Evolutionary conservation across 2,888 invertebrate species (phyloP), one percentile per base, ranked within the genome.

Genomic region (Drosophila pseudotakahashii): DNA sequence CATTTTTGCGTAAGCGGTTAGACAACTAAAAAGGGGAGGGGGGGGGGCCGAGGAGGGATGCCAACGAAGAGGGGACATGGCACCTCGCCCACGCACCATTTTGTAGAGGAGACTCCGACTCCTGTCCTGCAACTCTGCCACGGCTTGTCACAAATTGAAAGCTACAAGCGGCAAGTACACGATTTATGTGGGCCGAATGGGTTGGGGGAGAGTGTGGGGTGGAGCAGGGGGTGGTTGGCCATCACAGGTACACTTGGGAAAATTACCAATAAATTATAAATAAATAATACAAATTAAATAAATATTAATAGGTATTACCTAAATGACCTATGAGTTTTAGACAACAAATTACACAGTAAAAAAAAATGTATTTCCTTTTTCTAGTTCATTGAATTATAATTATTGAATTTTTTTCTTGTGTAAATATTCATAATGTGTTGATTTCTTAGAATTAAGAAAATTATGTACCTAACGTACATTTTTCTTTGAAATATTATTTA

Each of bases 131-230:
- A 73, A 63, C 64, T 55, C 68, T 54, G 78, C 61, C 63, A 52
- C 70, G 59, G 73, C 82, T 78, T 83, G 88, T 88, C 88, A 86
- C 88, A 88, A 83, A 83, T 83, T 83, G 82, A 83, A 83, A 88
- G 87, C 82, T 83, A 83, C 87, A 83, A 83, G 88, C 88, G 78
- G 84, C 88, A 88, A 86, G 88, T 88, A 83, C 82, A 83, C 87
- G 87, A 83, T 88, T 83, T 88, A 83, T 83, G 82, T 83, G 82
- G 82, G 82, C 88, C 76, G 88, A 61, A 62, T 67, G 76, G 80
- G 62, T 16, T 23, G 45, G 16, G 47, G 5, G 30, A 14, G 26
- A 13, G 10, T 16, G 13, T 7, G n/a, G 10, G 14, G 9, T 19
- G 19, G 44, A 5, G 41, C 44, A 58, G 7, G 48, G 45, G 30